These are phyloP conservation scores for Dendronephthya gigantea DNA, from an alignment of 64 coral and sea anemone species.

Conservation along the genomic window DNA sequence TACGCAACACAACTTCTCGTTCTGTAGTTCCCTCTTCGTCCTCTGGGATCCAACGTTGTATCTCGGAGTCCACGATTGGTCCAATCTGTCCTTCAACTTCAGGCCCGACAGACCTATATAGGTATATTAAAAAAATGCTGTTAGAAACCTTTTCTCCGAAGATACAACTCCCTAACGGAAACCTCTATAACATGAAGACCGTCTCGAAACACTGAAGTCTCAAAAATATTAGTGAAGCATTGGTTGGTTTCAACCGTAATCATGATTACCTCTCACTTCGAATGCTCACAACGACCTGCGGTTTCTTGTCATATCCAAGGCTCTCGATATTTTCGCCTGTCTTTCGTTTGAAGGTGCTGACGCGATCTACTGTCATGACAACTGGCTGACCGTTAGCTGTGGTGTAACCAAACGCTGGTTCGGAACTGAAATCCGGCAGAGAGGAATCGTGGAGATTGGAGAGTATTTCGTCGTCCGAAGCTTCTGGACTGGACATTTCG, in stretches of 20 bases:
- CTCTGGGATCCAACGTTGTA: slow-evolving; percentile 67
- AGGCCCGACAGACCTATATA: slow-evolving; percentile 35
- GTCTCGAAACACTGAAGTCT: too few relatives aligned
- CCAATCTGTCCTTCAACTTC: slow-evolving; percentile 79
- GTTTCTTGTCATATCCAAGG: slow-evolving; percentile 24
- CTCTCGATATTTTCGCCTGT: slow-evolving; percentile 23
- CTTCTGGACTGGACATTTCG: not conserved
- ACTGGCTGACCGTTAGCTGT: not conserved
- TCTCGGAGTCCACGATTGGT: slow-evolving; percentile 95
- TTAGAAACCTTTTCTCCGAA: too few relatives aligned
- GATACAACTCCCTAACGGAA: too few relatives aligned
- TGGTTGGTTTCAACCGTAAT: too few relatives aligned
- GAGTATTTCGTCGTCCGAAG: not conserved
- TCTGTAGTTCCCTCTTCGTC: not conserved
- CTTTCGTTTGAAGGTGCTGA: slow-evolving; percentile 30
- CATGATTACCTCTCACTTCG: slow-evolving; percentile 27
- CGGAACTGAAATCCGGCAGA: not conserved
- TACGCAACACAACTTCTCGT: not conserved
- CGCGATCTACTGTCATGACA: slow-evolving; percentile 18
- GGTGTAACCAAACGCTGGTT: not conserved
- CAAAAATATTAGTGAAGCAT: too few relatives aligned
- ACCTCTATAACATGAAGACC: too few relatives aligned
- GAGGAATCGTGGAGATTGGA: not conserved
- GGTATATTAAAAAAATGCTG: too few relatives aligned
- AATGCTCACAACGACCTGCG: slow-evolving; percentile 63